Base-by-base conservation (phyloP, 2,113 vertebrate genomes). In the Coptodon bakossiorum region DNA sequence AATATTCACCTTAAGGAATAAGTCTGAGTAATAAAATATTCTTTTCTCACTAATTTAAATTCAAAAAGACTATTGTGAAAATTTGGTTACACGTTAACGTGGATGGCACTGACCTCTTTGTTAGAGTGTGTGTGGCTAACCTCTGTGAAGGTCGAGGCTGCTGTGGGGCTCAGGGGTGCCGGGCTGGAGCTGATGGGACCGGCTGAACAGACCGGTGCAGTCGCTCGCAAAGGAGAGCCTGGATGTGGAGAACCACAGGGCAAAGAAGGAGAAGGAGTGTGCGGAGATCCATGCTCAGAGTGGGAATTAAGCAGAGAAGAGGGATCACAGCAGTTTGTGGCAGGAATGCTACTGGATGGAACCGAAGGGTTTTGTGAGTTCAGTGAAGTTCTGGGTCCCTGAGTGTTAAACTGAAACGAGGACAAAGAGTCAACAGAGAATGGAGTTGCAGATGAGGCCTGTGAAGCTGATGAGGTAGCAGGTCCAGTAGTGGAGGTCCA, bases 71-170 rank as follows among this genome's bases (percentile, higher is more conserved):
- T 48, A 52, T 17, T 45, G 43, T 10, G 6, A 14, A 54, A 36
- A 7, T 52, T 16, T 1, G 2, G 9, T 12, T 57, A 73, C 9
- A 2, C 4, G 12, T 53, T n/a, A 45, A 17, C 11, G 6, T 31
- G 27, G 73, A 31, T 52, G n/a, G 34, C 34, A 40, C 36, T 8
- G 45, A 78, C 10, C 12, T 12, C 9, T 78, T 24, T 2, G 4
- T 76, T 29, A 48, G 40, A 50, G 31, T 12, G 38, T 54, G 31
- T 38, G 7, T 50, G 17, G 27, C 94, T 96, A 85, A 98, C 98
- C 97, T 98, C 97, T 0, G 95, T 91, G 83, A 96, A 97, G 63
- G 97, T 90, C 1, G 97, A 93, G 19, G 96, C 92, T 3, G 93
- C 93, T 1, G 29, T 91, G 86, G 94, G 97, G 91, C 50, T 97